These are phyloP conservation scores for Patiria miniata DNA, from an alignment of 35 echinoderm and acorn worm species.

Conservation along the genomic window DNA sequence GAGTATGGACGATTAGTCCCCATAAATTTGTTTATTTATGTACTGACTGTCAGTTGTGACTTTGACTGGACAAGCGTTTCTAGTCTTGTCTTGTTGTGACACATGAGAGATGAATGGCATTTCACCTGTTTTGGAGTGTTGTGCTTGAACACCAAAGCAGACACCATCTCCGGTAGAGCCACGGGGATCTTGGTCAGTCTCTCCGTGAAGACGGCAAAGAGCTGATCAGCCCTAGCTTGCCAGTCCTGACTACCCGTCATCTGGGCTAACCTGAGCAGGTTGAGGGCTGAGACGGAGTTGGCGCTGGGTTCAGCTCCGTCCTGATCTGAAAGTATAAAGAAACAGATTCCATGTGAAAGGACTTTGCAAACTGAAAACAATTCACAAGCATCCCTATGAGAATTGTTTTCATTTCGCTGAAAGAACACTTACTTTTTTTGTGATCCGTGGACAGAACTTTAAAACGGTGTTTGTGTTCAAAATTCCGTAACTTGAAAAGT, in stretches of 20 bases:
- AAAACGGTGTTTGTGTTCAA: no score
- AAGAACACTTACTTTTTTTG: no score
- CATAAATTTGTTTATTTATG: no score
- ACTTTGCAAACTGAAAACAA: neutral
- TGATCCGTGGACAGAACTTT: no score
- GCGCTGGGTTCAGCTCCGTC: slow-evolving; percentile 96
- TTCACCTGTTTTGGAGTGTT: slow-evolving; percentile 83
- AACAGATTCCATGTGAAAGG: no score
- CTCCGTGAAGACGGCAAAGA: slow-evolving; percentile 74
- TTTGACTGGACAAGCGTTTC: no score
- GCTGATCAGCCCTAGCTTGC: slow-evolving; percentile 53
- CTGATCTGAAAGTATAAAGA: slow-evolving; percentile 67
- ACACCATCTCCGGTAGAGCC: slow-evolving; percentile 89
- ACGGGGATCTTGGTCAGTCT: slow-evolving; percentile 87
- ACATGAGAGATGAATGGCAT: no score
- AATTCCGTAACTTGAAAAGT: no score
- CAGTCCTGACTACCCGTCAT: slow-evolving; percentile 64
- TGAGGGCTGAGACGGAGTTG: slow-evolving; percentile 92
- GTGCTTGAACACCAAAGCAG: slow-evolving; percentile 59
- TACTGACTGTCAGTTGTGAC: no score
- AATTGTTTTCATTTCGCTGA: neutral
- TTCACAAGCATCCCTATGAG: neutral
- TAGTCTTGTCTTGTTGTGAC: no score
- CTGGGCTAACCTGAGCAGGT: slow-evolving; percentile 73
- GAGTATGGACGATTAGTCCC: no score